phyloP scores from a whole-genome alignment of 2,113 vertebrate genomes.

The Myiozetetes cayanensis region DNA sequence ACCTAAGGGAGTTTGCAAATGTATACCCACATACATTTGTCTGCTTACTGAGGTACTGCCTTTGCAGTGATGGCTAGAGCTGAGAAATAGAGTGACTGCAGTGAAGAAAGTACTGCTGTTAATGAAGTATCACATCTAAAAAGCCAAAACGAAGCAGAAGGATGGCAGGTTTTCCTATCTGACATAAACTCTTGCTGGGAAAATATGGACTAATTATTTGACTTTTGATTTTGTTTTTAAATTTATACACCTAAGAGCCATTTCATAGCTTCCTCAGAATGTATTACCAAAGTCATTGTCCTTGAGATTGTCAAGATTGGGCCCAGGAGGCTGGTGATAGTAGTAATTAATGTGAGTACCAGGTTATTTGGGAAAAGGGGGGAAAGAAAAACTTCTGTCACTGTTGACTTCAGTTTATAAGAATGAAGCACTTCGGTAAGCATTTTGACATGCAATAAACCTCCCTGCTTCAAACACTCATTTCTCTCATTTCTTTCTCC shows the following conservation, averaged over 20 bases:
- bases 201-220: not conserved
- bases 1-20: not conserved
- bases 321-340: not conserved
- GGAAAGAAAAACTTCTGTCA: not conserved
- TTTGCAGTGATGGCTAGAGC: not conserved
- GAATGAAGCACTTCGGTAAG: not conserved
- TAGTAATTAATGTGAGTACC: not conserved
- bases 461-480: not conserved
- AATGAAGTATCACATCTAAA: not conserved
- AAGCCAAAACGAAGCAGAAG: not conserved
- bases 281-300: not conserved
- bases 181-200: not conserved
- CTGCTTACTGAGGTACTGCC: not conserved
- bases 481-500: not conserved
- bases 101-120: not conserved
- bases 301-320: not conserved
- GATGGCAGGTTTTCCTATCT: not conserved
- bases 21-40: not conserved
- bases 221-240: not conserved
- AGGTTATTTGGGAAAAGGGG: not conserved
- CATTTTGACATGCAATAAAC: not conserved
- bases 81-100: not conserved
- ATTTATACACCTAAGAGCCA: not conserved
- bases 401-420: not conserved
- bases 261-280: not conserved